Evolutionary conservation across 2,113 vertebrate genomes (phyloP), one percentile per base, ranked within the genome.

Genomic region (Psilopsiagon aurifrons): DNA sequence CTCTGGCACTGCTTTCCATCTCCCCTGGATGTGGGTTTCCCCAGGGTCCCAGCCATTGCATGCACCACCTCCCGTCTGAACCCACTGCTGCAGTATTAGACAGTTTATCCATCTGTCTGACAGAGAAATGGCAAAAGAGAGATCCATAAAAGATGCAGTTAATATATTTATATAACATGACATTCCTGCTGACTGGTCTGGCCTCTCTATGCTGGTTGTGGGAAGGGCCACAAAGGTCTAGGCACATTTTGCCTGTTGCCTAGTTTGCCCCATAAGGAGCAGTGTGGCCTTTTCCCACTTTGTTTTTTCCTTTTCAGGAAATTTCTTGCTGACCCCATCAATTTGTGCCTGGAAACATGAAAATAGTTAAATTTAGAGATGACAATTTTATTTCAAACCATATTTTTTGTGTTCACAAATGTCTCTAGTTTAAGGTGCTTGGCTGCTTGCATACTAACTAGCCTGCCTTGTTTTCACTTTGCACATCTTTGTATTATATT

Each of bases 401-500:
- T 49, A 68, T 89, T 94, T 92, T 91, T 92, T 96, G 51, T 89
- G 96, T 96, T 94, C 55, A 80, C 70, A 77, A 76, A 39, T 27
- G 44, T 43, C 74, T 92, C 69, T 35, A 84, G 83, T 74, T 91
- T 79, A 86, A 82, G 92, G 91, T 89, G 93, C 92, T 63, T 73
- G 44, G 70, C 75, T 39, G 64, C 86, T 96, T 97, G 96, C 95
- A 95, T 94, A 95, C 86, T 95, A 82, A 79, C 79, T 63, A 93
- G 83, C 64, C 67, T 84, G 83, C 15, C 54, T 94, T 89, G 86
- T 92, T 97, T 97, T 96, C 86, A 78, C 90, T 96, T 97, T 90
- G 89, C 77, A 82, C 91, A 69, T 94, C 92, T 94, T 91, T 78
- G 66, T 94, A 89, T 94, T 83, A 68, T 52, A 63, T 94, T 92